Percentiles rank a stretch among this genome's conserved stretches.
These are phyloP conservation scores for Calephelis perditalis DNA, from an alignment of 2,888 invertebrate species.

Conservation along the genomic window DNA sequence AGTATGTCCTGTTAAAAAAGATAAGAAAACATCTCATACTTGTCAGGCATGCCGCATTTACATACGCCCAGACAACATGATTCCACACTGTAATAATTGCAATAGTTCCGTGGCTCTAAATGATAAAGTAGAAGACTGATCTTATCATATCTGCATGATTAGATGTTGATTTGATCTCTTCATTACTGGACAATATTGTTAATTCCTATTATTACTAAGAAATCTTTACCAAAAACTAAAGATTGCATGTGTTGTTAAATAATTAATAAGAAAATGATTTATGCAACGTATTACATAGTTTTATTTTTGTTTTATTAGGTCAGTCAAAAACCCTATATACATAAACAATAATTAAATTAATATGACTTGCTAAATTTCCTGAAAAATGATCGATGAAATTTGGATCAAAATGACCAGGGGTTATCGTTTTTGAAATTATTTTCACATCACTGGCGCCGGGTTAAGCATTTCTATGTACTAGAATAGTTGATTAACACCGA, in stretches of 20 bases:
- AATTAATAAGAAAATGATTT: conserved; percentile 21
- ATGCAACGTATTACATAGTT: conserved; percentile 6
- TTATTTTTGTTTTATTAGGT: conserved; percentile 2
- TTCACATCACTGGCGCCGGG: conserved; percentile 23
- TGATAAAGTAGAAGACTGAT: conserved; percentile 20
- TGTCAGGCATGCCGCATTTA: conserved; percentile 21
- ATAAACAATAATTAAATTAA: conserved; percentile 3
- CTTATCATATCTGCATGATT: conserved; percentile 21
- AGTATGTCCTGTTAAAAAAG: conserved; percentile 21
- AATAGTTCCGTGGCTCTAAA: conserved; percentile 17
- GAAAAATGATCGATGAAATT: conserved; percentile 17
- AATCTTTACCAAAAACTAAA: conserved; percentile 22
- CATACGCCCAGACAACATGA: conserved; percentile 20
- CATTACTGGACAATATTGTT: conserved; percentile 21
- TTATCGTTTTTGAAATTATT: conserved; percentile 22
- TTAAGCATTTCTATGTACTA: too few species aligned
- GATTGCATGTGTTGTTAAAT: conserved; percentile 19
- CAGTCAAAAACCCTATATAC: neutral
- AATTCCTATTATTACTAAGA: conserved; percentile 24
- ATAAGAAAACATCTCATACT: conserved; percentile 22
- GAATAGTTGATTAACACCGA: too few species aligned
- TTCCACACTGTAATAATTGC: conserved; percentile 14
- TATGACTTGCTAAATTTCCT: neutral
- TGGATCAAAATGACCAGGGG: conserved; percentile 22
- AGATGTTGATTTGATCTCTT: conserved; percentile 21